Evolutionary conservation across 2,888 invertebrate genomes (phyloP).

Genomic region (Agonopterix subpropinquella): DNA sequence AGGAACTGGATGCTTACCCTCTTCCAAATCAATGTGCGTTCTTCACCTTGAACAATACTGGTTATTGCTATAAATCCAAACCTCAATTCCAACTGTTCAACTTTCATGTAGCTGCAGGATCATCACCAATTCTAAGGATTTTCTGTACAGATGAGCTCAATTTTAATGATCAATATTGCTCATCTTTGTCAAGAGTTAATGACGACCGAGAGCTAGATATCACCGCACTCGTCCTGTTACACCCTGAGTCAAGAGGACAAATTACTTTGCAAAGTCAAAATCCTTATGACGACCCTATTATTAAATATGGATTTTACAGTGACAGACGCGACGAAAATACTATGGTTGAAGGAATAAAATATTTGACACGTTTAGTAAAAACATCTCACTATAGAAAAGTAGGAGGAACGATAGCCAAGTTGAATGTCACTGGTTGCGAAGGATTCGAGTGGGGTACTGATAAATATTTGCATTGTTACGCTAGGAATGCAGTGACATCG

Average conservation of each 20-base stretch:
- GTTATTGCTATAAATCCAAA: constrained; percentile 3
- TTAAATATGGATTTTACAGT: constrained; percentile 13
- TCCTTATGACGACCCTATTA: constrained; percentile 11
- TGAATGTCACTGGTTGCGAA: constrained; percentile 58
- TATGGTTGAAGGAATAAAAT: constrained; percentile 11
- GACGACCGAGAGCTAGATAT: constrained; percentile 10
- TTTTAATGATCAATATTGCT: constrained; percentile 10
- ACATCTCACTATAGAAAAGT: constrained; percentile 16
- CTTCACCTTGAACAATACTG: constrained; percentile 10
- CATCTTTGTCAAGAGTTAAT: constrained; percentile 11
- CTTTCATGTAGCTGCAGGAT: constrained; percentile 4
- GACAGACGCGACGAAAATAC: constrained; percentile 11
- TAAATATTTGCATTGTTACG: constrained; percentile 79
- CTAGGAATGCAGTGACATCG: constrained; percentile 69
- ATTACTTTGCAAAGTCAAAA: constrained; percentile 12
- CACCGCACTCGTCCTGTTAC: constrained; percentile 8
- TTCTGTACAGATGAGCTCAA: constrained; percentile 7
- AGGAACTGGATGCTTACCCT: constrained; percentile 22
- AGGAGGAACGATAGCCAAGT: constrained; percentile 8
- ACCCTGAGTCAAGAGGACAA: constrained; percentile 14
- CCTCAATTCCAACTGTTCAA: constrained; percentile 15
- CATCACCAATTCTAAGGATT: background rate
- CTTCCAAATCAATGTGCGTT: constrained; percentile 10
- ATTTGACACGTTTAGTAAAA: constrained; percentile 8
- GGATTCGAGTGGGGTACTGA: constrained; percentile 63